A percentile compares a stretch with the other conserved stretches of the same genome.
These are phyloP conservation scores for Masnerella sp. DNA, from an alignment of 2,888 invertebrate genomes.

Conservation along the genomic window DNA sequence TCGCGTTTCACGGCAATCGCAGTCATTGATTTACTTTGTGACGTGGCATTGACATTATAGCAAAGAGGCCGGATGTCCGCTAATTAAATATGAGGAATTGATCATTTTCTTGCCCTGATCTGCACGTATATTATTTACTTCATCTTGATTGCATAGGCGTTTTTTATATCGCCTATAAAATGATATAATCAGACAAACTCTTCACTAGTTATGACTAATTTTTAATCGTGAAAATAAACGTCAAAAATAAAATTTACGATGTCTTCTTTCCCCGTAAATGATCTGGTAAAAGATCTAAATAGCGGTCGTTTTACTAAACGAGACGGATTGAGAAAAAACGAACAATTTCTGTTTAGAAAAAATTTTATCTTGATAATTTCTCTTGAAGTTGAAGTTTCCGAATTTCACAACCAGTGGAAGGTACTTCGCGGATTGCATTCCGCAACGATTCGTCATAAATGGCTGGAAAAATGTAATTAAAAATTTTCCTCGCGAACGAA, in stretches of 20 bases:
- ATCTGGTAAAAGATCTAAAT: too few relatives aligned
- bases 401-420: slow-evolving; percentile 39
- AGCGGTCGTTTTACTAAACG: too few relatives aligned
- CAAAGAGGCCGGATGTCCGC: slow-evolving; percentile 36
- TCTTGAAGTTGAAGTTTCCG: slow-evolving; percentile 37
- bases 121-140: slow-evolving; percentile 13
- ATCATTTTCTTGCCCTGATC: slow-evolving; percentile 17
- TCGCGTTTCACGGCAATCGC: slow-evolving; percentile 8
- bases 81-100: slow-evolving; percentile 26
- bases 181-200: too few relatives aligned
- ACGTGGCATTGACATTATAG: slow-evolving; percentile 35
- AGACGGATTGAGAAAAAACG: slow-evolving; percentile 11
- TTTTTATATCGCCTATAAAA: too few relatives aligned
- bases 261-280: too few relatives aligned
- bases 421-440: slow-evolving; percentile 13
- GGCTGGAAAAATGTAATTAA: slow-evolving; percentile 40
- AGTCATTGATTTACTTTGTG: slow-evolving; percentile 6
- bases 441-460: slow-evolving; percentile 39
- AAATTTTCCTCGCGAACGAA: slow-evolving; percentile 31
- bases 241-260: too few relatives aligned
- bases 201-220: too few relatives aligned
- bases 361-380: slow-evolving; percentile 36
- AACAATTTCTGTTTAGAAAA: slow-evolving; percentile 14
- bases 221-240: not conserved
- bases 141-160: slow-evolving; percentile 11